Percentiles rank a stretch among this genome's conserved stretches.
phyloP scores from a whole-genome alignment of 2,888 invertebrate species.

The Hyles lineata region DNA sequence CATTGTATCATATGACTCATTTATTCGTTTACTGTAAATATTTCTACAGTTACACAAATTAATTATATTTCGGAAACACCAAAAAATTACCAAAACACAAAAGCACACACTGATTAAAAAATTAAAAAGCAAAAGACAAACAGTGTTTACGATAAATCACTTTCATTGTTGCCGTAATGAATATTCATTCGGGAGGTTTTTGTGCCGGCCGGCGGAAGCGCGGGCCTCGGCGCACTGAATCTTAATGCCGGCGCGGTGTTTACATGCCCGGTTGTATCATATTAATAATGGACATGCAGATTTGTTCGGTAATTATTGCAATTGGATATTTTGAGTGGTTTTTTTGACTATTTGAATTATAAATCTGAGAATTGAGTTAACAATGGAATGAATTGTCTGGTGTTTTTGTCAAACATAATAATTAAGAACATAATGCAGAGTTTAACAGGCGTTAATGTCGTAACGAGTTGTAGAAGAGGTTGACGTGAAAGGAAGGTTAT shows the following conservation, averaged over 20 bases:
- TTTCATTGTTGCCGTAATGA: conserved; percentile 53
- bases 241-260: conserved; percentile 40
- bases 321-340: too few relatives aligned
- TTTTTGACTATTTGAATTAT: too few relatives aligned
- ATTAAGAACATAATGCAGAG: too few relatives aligned
- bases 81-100: neutral
- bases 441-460: too few relatives aligned
- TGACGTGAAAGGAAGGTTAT: too few relatives aligned
- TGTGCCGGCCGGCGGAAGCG: conserved; percentile 34
- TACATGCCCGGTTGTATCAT: conserved; percentile 21
- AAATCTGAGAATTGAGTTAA: too few relatives aligned
- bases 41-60: neutral
- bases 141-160: conserved; percentile 52
- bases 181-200: conserved; percentile 55
- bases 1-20: too few relatives aligned
- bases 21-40: too few relatives aligned
- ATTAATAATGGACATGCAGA: neutral
- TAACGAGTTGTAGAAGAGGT: too few relatives aligned
- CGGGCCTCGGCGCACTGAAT: conserved; percentile 37
- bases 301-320: too few relatives aligned
- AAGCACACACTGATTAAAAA: conserved; percentile 19
- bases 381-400: too few relatives aligned
- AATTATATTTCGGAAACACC: neutral
- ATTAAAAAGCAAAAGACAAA: conserved; percentile 28
- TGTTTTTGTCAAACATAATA: too few relatives aligned